Evolutionary conservation across 2,113 vertebrate genomes (phyloP).

Genomic region (Tringa solitaria): DNA sequence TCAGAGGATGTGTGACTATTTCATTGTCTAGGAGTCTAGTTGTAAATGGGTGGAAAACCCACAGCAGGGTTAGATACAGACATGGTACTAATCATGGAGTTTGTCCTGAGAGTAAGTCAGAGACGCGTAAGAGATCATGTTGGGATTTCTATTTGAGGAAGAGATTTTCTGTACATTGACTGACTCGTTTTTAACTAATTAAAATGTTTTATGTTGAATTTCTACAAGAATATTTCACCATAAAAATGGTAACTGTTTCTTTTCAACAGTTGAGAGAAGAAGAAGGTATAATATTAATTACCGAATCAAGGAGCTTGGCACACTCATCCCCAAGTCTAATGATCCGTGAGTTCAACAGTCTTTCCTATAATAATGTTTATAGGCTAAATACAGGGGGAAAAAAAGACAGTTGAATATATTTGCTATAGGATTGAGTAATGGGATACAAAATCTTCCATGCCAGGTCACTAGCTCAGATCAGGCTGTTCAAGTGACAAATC

Average conservation of each 20-base stretch:
- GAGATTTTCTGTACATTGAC: neutral
- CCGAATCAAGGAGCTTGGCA: conserved; percentile 98
- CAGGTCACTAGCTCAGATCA: neutral
- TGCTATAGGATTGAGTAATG: neutral
- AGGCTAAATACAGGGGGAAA: conserved; percentile 1
- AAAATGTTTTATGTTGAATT: neutral
- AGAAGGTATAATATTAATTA: conserved; percentile 99
- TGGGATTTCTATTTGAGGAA: neutral
- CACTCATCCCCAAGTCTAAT: conserved; percentile 96
- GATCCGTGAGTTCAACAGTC: conserved; percentile 90
- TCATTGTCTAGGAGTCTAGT: neutral
- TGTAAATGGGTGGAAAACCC: neutral
- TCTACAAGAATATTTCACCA: neutral
- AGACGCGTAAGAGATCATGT: neutral
- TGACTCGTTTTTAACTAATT: neutral
- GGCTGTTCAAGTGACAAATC: neutral
- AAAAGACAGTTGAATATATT: neutral
- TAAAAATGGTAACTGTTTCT: conserved; percentile 65
- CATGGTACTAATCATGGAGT: rapidly evolving
- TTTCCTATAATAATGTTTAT: conserved; percentile 64
- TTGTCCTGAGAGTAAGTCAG: neutral
- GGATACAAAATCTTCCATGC: neutral
- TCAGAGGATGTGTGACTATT: neutral
- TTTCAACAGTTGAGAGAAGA: conserved; percentile 92
- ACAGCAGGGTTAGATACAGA: neutral